Evolutionary conservation across 2,888 invertebrate species (phyloP).

Genomic region (Erannis defoliaria): DNA sequence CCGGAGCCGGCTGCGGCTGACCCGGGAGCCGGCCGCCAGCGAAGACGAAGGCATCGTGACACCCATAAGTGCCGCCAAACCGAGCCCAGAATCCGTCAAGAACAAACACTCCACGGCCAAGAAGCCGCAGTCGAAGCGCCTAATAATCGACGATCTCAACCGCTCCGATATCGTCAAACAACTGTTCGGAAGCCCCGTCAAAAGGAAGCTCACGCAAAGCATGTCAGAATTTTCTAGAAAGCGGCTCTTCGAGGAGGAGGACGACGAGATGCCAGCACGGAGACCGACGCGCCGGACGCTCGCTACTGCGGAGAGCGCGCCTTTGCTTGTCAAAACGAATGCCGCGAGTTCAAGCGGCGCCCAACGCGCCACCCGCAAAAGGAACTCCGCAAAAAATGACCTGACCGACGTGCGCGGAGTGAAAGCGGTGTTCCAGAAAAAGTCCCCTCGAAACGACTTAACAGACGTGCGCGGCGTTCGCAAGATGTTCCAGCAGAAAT

Average conservation of each 20-base stretch:
- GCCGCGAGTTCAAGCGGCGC: neutral
- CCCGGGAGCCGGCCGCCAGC: conserved; percentile 50
- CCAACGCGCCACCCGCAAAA: conserved; percentile 13
- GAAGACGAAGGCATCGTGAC: conserved; percentile 64
- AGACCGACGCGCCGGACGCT: conserved; percentile 57
- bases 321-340: conserved; percentile 28
- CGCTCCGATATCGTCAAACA: conserved; percentile 77
- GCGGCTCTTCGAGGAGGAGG: conserved; percentile 62
- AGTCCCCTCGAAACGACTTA: conserved; percentile 68
- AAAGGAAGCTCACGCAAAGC: conserved; percentile 80
- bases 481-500: conserved; percentile 59
- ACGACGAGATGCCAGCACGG: conserved; percentile 33
- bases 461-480: conserved; percentile 72
- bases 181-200: conserved; percentile 80
- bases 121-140: conserved; percentile 78
- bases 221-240: conserved; percentile 76
- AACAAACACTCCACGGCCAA: conserved; percentile 81
- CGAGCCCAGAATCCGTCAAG: conserved; percentile 73
- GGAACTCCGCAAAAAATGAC: conserved; percentile 69
- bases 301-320: conserved; percentile 51
- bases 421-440: conserved; percentile 61
- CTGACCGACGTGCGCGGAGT: conserved; percentile 72
- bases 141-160: conserved; percentile 77
- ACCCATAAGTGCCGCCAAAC: conserved; percentile 70
- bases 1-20: conserved; percentile 44